These are phyloP conservation scores for Alcis repandata DNA, from an alignment of 2,888 invertebrate genomes.

Conservation along the genomic window DNA sequence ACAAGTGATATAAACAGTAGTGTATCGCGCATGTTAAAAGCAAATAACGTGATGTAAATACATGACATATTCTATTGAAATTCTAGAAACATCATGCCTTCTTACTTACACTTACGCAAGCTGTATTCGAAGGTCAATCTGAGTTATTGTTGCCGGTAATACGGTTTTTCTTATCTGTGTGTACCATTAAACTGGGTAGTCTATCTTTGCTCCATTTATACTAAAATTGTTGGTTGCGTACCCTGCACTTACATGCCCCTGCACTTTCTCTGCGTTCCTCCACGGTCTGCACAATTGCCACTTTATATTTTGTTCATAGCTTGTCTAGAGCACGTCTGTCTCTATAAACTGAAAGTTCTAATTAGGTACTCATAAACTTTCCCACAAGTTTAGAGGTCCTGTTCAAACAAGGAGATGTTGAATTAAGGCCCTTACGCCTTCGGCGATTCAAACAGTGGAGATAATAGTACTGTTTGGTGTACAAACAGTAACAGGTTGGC, in stretches of 20 bases:
- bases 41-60: slow-evolving; percentile 50
- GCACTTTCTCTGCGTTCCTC: slow-evolving; percentile 68
- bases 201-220: slow-evolving; percentile 69
- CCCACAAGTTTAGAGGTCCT: slow-evolving; percentile 52
- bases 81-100: slow-evolving; percentile 62
- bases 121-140: slow-evolving; percentile 71
- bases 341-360: slow-evolving; percentile 37
- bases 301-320: slow-evolving; percentile 54
- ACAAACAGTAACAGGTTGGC: slow-evolving; percentile 62
- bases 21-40: slow-evolving; percentile 32
- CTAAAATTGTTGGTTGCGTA: slow-evolving; percentile 66
- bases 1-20: slow-evolving; percentile 44
- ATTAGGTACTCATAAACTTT: slow-evolving; percentile 43
- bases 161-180: slow-evolving; percentile 46
- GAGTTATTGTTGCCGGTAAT: slow-evolving; percentile 62
- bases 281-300: slow-evolving; percentile 47
- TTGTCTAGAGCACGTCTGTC: slow-evolving; percentile 40
- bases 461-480: slow-evolving; percentile 56
- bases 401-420: slow-evolving; percentile 50
- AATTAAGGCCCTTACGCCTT: slow-evolving; percentile 37
- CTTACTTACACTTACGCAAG: slow-evolving; percentile 52
- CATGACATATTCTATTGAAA: slow-evolving; percentile 47
- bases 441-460: slow-evolving; percentile 48
- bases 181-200: slow-evolving; percentile 56
- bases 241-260: slow-evolving; percentile 62